Percentiles rank a stretch among this genome's conserved stretches.
Conservation (phyloP, 2,888 invertebrate species). For the Hemistola chrysoprasaria region DNA sequence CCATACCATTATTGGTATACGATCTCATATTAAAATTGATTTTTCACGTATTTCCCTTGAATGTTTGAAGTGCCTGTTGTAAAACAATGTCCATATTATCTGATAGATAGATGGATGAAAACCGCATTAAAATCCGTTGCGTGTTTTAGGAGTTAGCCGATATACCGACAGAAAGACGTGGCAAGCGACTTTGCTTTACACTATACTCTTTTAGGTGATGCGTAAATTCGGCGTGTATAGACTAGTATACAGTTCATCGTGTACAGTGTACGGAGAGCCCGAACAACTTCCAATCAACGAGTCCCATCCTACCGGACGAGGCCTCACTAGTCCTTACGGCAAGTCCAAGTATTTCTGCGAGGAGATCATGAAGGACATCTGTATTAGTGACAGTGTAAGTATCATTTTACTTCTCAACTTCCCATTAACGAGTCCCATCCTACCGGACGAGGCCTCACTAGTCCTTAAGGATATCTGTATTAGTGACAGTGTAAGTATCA, state of each 20-base stretch:
- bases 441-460: conserved; percentile 90
- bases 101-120: too few relatives aligned
- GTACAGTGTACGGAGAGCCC: conserved; percentile 96
- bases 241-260: conserved; percentile 93
- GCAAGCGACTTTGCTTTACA: too few relatives aligned
- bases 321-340: conserved; percentile 94
- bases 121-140: too few relatives aligned
- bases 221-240: conserved; percentile 87
- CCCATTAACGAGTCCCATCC: conserved; percentile 93
- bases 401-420: conserved; percentile 76
- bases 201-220: conserved; percentile 87
- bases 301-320: conserved; percentile 89
- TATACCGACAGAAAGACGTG: too few relatives aligned
- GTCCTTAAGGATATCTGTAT: conserved; percentile 93
- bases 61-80: too few relatives aligned
- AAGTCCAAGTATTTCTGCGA: conserved; percentile 97
- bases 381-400: conserved; percentile 87
- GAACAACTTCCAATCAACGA: conserved; percentile 92
- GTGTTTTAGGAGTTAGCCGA: too few relatives aligned
- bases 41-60: too few relatives aligned
- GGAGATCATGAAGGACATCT: conserved; percentile 94
- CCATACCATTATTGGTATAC: too few relatives aligned
- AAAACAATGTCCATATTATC: too few relatives aligned
- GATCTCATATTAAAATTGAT: too few relatives aligned
- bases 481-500: conserved; percentile 86